A percentile compares a stretch with the other conserved stretches of the same genome.
These are phyloP conservation scores for Sapayoa aenigma DNA, from an alignment of 2,113 vertebrate genomes.

Conservation along the genomic window DNA sequence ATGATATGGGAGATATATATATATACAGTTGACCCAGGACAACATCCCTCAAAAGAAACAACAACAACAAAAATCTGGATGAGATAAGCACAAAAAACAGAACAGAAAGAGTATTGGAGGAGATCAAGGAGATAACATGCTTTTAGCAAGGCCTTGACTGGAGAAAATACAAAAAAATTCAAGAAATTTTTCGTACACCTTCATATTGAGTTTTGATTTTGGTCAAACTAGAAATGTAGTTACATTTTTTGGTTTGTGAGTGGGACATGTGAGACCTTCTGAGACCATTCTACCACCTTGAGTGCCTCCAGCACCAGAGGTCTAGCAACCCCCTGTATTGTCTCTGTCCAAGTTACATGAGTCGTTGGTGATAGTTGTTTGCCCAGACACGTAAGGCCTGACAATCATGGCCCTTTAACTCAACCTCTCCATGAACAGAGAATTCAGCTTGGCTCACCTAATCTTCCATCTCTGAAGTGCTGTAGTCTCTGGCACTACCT, in stretches of 20 bases:
- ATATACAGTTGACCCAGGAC: too few species aligned
- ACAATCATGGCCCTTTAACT: background rate
- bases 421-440: background rate
- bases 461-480: background rate
- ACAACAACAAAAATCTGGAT: background rate
- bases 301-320: background rate
- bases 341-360: background rate
- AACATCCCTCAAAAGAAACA: background rate
- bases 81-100: background rate
- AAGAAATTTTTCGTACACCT: background rate
- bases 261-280: background rate
- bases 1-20: too few species aligned
- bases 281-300: background rate
- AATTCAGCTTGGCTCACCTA: background rate
- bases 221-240: background rate
- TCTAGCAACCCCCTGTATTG: background rate
- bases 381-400: background rate
- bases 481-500: background rate
- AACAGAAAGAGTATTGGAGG: background rate
- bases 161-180: background rate
- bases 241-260: background rate
- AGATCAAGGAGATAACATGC: background rate
- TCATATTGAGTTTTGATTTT: background rate
- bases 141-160: background rate
- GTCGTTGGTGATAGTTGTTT: background rate